phyloP scores from a whole-genome alignment of 2,888 invertebrate species.

The Pecten maximus region DNA sequence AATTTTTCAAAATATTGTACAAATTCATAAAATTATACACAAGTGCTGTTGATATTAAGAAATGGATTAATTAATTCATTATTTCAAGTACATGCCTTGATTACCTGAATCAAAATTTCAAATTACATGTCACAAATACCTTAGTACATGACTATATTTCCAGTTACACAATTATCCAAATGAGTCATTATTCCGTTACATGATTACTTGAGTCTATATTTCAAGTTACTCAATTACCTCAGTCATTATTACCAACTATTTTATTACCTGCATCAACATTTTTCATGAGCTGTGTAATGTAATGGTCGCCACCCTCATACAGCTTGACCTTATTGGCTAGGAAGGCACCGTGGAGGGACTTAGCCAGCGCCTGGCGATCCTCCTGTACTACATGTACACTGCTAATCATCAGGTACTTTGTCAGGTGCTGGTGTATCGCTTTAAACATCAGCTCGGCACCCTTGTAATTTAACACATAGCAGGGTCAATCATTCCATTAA shows the following conservation, averaged over 20 bases:
- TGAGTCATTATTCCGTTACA: neutral
- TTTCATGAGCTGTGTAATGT: slow-evolving; percentile 18
- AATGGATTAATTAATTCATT: neutral
- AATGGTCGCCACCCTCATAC: slow-evolving; percentile 55
- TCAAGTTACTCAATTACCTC: neutral
- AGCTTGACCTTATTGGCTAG: slow-evolving; percentile 67
- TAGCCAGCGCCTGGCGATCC: slow-evolving; percentile 59
- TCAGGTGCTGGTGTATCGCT: slow-evolving; percentile 71
- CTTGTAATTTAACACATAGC: too few species aligned
- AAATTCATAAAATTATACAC: too few species aligned
- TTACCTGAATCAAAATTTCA: neutral
- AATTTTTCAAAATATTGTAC: too few species aligned
- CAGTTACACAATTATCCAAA: neutral
- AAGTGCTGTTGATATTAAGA: too few species aligned
- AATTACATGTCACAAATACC: neutral
- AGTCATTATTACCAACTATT: neutral
- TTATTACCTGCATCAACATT: slow-evolving; percentile 41
- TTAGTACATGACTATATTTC: neutral
- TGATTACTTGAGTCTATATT: neutral
- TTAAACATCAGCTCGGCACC: slow-evolving; percentile 78
- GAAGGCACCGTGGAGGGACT: slow-evolving; percentile 70
- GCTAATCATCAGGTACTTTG: slow-evolving; percentile 66
- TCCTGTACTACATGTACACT: slow-evolving; percentile 42
- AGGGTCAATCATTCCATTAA: too few species aligned
- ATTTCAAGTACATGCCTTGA: too few species aligned